Conservation (phyloP, 2,797 vertebrate genomes). For the Macroramphosus scolopax region DNA sequence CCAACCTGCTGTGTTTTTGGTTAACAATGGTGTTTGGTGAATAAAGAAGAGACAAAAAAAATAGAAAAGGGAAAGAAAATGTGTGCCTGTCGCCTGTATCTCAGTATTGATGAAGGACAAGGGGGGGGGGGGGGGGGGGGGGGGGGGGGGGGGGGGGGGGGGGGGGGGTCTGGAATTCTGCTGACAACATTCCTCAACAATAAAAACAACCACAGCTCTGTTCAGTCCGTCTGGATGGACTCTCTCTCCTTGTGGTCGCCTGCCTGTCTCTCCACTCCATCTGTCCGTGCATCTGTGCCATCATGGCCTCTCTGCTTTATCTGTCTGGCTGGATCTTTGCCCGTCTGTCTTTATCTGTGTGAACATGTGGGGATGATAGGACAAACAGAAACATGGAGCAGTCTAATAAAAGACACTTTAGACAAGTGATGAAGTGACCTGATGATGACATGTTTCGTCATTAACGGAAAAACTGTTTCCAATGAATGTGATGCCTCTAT, state of each 20-base stretch:
- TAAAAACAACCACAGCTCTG: conserved; percentile 55
- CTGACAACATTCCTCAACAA: conserved; percentile 39
- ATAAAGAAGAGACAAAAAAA: background rate
- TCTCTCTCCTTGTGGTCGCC: conserved; percentile 30
- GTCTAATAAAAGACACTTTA: background rate
- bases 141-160: too few species aligned
- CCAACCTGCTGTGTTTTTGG: too few species aligned
- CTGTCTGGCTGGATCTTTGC: conserved; percentile 36
- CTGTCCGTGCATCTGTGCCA: conserved; percentile 9
- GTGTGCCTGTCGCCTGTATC: conserved; percentile 29
- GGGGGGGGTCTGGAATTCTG: conserved; percentile 62
- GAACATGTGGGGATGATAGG: too few species aligned
- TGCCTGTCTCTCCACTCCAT: conserved; percentile 6
- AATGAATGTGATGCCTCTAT: too few species aligned
- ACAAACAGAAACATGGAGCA: conserved; percentile 3
- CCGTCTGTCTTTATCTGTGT: conserved; percentile 17
- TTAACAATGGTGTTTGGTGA: background rate
- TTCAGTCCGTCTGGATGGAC: conserved; percentile 41
- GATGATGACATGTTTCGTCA: background rate
- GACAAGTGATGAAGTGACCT: background rate
- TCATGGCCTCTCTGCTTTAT: conserved; percentile 27
- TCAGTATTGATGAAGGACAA: conserved; percentile 48
- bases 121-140: too few species aligned
- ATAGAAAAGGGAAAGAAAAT: too few species aligned
- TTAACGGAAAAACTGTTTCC: too few species aligned